Base-by-base conservation (phyloP, 2,113 vertebrate species). In the Heterochromis multidens region DNA sequence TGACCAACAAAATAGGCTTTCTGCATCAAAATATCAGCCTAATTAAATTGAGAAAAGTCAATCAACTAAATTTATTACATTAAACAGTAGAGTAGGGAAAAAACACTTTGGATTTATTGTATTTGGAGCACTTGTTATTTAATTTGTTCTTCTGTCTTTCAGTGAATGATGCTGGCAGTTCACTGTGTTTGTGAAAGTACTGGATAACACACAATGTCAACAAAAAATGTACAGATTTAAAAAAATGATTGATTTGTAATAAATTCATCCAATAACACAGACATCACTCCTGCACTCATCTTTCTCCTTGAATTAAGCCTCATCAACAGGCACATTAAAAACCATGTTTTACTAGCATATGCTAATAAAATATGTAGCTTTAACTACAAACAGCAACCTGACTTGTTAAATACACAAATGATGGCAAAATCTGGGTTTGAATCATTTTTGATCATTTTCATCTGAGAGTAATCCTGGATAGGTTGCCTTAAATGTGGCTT, bases 381-480 rank as follows among this genome's bases (percentile, higher is more conserved):
- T 19, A 72, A 21, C 16, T 4, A 52, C 67, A 72, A 49, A 49
- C 25, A 12, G 46, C 49, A 72, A 7, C 25, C 67, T 49, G 21
- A 49, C 10, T 1, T 1, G 17, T 31, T 52, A 16, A 54, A 46
- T 70, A 70, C 25, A 70, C 37, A 70, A 70, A 70, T 31, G 46
- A 31, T 13, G 10, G 27, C 70, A 74, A 72, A 72, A 33, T 61
- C 37, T 12, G 19, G 5, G 21, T 61, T 70, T 29, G 25, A 35
- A 63, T 67, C 27, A 31, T 58, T 81, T 65, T 27, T 43, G 54
- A n/a, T 23, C 57, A 13, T 83, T 89, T 89, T 86, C 54, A 57
- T 90, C 70, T 81, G 85, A 89, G 80, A 80, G 74, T 80, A 79
- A 84, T 43, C 46, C 25, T 43, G 37, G 11, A 72, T 83, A 40